phyloP scores from a whole-genome alignment of 2,113 vertebrate species.

The Rhadina sibilatrix region DNA sequence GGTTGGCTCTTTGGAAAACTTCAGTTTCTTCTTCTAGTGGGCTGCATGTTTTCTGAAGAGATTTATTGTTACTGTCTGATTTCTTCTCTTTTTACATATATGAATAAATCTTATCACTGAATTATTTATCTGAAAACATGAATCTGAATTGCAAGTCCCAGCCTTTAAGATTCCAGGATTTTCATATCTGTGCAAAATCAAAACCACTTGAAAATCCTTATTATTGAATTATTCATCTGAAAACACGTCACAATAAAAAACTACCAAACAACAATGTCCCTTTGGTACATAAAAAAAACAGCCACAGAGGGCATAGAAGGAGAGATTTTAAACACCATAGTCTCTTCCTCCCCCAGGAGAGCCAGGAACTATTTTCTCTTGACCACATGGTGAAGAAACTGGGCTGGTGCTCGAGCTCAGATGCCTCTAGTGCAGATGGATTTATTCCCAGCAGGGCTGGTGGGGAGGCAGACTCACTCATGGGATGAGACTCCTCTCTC shows the following conservation, averaged over 20 bases:
- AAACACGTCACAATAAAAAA: neutral
- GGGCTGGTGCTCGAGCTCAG: neutral
- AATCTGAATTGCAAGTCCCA: neutral
- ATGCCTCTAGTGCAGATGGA: neutral
- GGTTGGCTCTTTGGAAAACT: neutral
- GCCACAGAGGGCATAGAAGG: neutral
- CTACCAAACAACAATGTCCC: neutral
- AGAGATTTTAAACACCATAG: neutral
- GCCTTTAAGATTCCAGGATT: neutral
- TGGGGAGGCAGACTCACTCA: neutral
- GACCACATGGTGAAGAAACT: neutral
- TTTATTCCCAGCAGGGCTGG: neutral
- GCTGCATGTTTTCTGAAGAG: neutral
- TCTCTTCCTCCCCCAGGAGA: neutral
- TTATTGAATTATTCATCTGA: slow-evolving; percentile 6
- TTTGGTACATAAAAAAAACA: neutral
- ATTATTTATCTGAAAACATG: slow-evolving; percentile 18
- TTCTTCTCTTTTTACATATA: neutral
- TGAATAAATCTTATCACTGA: neutral
- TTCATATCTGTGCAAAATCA: neutral
- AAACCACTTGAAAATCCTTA: neutral
- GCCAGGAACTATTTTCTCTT: neutral
- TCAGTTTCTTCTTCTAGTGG: neutral
- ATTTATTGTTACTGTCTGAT: neutral
- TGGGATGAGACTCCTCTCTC: neutral